Conservation (phyloP, 1,140 invertebrate genomes). For the Zaprionus vittiger region DNA sequence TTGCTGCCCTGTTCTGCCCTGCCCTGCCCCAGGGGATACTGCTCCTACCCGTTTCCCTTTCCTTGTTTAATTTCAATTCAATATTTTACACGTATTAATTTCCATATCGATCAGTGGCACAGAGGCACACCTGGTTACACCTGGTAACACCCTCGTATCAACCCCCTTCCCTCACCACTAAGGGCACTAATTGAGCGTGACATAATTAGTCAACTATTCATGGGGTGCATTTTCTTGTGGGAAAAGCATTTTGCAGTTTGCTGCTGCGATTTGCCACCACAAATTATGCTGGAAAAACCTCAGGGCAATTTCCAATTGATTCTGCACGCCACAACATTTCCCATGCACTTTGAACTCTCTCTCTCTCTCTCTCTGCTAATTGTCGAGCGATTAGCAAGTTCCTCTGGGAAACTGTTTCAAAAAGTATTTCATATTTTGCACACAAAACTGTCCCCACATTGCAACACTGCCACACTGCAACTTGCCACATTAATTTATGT, state of each 20-base stretch:
- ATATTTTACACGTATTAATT: constrained; percentile 63
- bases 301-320: constrained; percentile 11
- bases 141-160: constrained; percentile 40
- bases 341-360: constrained; percentile 20
- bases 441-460: background rate
- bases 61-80: constrained; percentile 57
- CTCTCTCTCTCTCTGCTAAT: background rate
- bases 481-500: background rate
- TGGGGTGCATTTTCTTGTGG: constrained; percentile 56
- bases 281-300: constrained; percentile 37
- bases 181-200: constrained; percentile 75
- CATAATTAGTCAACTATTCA: constrained; percentile 75
- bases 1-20: background rate
- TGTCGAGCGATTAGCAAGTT: background rate
- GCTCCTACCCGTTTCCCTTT: constrained; percentile 51
- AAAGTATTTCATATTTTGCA: background rate
- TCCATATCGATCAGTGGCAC: constrained; percentile 60
- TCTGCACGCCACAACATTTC: constrained; percentile 5
- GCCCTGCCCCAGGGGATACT: constrained; percentile 28
- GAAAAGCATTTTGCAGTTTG: constrained; percentile 41
- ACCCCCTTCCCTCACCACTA: constrained; percentile 25
- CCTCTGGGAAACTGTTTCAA: background rate
- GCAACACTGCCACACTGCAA: background rate
- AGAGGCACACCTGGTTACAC: constrained; percentile 5
- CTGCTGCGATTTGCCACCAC: constrained; percentile 43